phyloP scores from a whole-genome alignment of 37 sponge, comb jelly and placozoan species.

The Spongia lamella region DNA sequence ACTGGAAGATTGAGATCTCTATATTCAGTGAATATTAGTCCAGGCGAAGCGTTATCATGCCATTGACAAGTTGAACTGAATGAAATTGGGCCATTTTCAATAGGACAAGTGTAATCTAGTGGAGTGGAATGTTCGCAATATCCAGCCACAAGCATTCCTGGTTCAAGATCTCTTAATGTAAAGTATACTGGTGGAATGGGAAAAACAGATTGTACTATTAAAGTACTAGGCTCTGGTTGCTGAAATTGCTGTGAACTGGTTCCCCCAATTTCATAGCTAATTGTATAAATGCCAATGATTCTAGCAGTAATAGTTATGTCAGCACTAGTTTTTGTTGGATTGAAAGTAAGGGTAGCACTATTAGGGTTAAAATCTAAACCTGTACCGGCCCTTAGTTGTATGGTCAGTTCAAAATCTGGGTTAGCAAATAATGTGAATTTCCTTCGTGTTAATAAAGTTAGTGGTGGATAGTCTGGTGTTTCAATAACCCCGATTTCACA shows the following conservation, averaged over 20 bases:
- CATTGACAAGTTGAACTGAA: constrained; percentile 13
- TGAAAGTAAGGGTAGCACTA: background rate
- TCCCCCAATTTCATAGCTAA: too few relatives aligned
- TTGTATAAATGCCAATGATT: background rate
- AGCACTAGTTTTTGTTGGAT: background rate
- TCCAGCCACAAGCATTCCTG: too few relatives aligned
- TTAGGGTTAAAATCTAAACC: too few relatives aligned
- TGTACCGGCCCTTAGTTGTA: background rate
- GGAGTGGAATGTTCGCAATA: too few relatives aligned
- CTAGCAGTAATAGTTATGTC: background rate
- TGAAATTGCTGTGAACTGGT: too few relatives aligned
- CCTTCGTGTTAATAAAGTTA: too few relatives aligned
- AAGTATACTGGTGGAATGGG: background rate
- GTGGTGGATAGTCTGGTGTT: background rate
- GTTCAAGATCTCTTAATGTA: background rate
- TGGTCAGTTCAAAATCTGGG: constrained; percentile 7
- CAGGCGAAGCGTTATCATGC: constrained; percentile 2
- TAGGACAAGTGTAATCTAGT: background rate
- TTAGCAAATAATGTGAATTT: constrained; percentile 6
- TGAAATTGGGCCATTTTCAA: constrained; percentile 12
- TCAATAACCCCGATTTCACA: background rate
- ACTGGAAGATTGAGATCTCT: constrained; percentile 3
- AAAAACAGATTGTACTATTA: too few relatives aligned
- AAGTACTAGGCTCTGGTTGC: too few relatives aligned
- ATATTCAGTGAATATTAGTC: constrained; percentile 11